These are phyloP conservation scores for Entomyzon cyanotis DNA, from an alignment of 2,113 vertebrate species.

Conservation along the genomic window DNA sequence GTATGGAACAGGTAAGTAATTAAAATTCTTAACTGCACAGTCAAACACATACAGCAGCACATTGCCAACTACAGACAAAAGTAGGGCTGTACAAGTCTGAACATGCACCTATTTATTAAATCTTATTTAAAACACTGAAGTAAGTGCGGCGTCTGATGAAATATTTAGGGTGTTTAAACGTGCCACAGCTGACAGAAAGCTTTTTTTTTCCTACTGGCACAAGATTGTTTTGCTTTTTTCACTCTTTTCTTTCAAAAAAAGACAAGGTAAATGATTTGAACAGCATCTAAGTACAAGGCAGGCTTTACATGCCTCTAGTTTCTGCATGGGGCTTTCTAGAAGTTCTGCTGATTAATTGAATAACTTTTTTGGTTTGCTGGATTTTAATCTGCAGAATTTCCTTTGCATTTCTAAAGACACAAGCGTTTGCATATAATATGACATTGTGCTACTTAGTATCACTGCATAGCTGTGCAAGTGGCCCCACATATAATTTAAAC, in stretches of 20 bases:
- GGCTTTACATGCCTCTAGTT: neutral
- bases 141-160: conserved; percentile 88
- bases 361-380: neutral
- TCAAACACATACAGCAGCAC: conserved; percentile 63
- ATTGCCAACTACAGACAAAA: conserved; percentile 76
- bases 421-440: neutral
- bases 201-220: neutral
- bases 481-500: neutral
- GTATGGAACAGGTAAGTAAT: conserved; percentile 74
- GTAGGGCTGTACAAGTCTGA: conserved; percentile 73
- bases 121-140: conserved; percentile 84
- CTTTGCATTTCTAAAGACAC: neutral
- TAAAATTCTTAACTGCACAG: conserved; percentile 64
- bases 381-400: neutral
- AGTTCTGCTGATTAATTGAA: neutral
- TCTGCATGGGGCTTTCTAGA: neutral
- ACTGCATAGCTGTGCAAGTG: neutral
- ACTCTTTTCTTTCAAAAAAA: neutral
- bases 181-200: conserved; percentile 70
- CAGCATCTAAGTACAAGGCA: neutral
- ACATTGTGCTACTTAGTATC: neutral
- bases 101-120: conserved; percentile 88
- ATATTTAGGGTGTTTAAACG: conserved; percentile 77
- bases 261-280: neutral
- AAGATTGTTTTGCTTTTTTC: neutral